Evolutionary conservation across 2,797 vertebrate genomes (phyloP).

Genomic region (Alouatta caraya): DNA sequence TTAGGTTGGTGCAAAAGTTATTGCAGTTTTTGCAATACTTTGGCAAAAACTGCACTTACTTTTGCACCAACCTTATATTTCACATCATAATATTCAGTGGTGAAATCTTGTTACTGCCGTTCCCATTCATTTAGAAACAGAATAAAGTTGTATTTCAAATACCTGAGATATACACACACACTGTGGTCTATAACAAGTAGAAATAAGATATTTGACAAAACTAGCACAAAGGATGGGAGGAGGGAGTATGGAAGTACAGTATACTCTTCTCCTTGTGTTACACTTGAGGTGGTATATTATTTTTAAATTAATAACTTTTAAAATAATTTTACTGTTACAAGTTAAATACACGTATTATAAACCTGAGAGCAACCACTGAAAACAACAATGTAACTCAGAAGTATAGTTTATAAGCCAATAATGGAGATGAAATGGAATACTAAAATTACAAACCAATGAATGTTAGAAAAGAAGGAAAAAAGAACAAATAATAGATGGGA

Average conservation of each 20-base stretch:
- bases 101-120: slow-evolving; percentile 83
- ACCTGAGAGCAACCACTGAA: not conserved
- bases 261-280: not conserved
- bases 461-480: not conserved
- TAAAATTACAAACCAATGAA: not conserved
- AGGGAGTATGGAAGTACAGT: not conserved
- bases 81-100: slow-evolving; percentile 83
- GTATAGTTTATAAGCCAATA: not conserved
- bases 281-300: not conserved
- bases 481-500: not conserved
- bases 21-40: not conserved
- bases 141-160: slow-evolving; percentile 88
- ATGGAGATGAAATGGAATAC: not conserved
- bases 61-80: slow-evolving; percentile 64
- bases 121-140: slow-evolving; percentile 84
- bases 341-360: not conserved
- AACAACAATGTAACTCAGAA: not conserved
- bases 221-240: not conserved
- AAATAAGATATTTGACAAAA: not conserved
- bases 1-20: not conserved
- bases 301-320: not conserved
- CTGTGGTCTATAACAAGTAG: not conserved
- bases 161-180: not conserved
- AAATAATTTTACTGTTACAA: not conserved
- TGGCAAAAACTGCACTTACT: not conserved